These are phyloP conservation scores for Fissipunctia ypsillon DNA, from an alignment of 2,888 invertebrate species.

Conservation along the genomic window DNA sequence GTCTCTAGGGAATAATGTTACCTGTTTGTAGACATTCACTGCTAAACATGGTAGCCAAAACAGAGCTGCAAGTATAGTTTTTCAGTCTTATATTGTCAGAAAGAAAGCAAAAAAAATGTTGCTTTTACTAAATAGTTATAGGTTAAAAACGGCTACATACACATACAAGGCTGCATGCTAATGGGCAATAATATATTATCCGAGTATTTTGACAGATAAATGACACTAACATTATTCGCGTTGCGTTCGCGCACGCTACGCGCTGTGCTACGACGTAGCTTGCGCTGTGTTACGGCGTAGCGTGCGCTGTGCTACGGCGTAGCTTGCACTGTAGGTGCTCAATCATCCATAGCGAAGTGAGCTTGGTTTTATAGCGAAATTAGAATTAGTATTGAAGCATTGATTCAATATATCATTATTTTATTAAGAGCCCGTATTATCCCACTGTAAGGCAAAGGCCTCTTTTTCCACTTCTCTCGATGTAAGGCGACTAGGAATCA, in stretches of 20 bases:
- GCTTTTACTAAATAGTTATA: neutral
- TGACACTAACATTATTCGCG: neutral
- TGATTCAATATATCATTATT: neutral
- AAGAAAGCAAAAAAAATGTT: neutral
- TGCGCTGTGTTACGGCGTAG: slow-evolving; percentile 27
- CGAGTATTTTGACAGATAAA: neutral
- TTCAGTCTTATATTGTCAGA: neutral
- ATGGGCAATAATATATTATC: neutral
- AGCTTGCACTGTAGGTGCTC: neutral
- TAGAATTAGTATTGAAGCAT: neutral
- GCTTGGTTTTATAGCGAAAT: neutral
- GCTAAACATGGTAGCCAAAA: neutral
- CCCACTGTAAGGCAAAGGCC: neutral
- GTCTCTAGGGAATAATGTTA: slow-evolving; percentile 16
- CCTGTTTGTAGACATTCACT: slow-evolving; percentile 15
- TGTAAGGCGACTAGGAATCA: neutral
- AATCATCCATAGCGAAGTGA: neutral
- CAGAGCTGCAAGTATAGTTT: slow-evolving; percentile 8
- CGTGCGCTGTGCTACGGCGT: neutral
- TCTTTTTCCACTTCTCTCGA: neutral
- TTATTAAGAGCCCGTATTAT: neutral
- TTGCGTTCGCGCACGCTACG: neutral
- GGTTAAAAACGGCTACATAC: neutral
- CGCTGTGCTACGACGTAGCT: slow-evolving; percentile 12
- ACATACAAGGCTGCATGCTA: neutral